Percentiles rank a stretch among this genome's conserved stretches.
phyloP scores from a whole-genome alignment of 2,797 vertebrate species.

The Simalia tracyae region DNA sequence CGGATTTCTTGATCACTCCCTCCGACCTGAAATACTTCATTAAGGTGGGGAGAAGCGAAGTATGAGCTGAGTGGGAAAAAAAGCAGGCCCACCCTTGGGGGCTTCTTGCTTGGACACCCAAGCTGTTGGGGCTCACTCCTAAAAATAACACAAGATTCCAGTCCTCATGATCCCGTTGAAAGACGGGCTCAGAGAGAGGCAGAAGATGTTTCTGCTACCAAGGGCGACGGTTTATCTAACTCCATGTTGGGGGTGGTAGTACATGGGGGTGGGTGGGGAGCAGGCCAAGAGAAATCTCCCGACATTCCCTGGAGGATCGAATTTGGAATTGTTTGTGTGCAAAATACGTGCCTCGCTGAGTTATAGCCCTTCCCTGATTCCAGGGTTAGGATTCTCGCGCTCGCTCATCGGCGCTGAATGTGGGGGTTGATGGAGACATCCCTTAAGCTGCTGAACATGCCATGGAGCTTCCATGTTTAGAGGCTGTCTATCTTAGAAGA shows the following conservation, averaged over 20 bases:
- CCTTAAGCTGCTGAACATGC: background rate
- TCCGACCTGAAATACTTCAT: slow-evolving; percentile 92
- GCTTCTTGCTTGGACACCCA: background rate
- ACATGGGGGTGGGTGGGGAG: background rate
- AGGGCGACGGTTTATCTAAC: background rate
- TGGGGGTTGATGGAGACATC: too few relatives aligned
- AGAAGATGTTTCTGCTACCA: too few relatives aligned
- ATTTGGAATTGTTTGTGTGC: background rate
- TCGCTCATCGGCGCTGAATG: too few relatives aligned
- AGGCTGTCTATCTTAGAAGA: background rate
- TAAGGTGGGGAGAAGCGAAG: slow-evolving; percentile 77
- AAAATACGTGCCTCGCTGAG: background rate
- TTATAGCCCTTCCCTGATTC: background rate
- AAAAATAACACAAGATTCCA: background rate
- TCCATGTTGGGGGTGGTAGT: background rate
- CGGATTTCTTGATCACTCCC: slow-evolving; percentile 85
- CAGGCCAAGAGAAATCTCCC: background rate
- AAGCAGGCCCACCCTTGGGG: background rate
- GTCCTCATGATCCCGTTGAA: background rate
- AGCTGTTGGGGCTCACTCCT: background rate
- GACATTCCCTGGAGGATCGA: background rate
- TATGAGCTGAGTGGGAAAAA: background rate
- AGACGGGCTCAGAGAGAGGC: background rate
- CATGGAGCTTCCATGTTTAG: background rate
- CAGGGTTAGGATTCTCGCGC: background rate